phyloP scores from a whole-genome alignment of 2,797 vertebrate genomes.

The Tragelaphus oryx region DNA sequence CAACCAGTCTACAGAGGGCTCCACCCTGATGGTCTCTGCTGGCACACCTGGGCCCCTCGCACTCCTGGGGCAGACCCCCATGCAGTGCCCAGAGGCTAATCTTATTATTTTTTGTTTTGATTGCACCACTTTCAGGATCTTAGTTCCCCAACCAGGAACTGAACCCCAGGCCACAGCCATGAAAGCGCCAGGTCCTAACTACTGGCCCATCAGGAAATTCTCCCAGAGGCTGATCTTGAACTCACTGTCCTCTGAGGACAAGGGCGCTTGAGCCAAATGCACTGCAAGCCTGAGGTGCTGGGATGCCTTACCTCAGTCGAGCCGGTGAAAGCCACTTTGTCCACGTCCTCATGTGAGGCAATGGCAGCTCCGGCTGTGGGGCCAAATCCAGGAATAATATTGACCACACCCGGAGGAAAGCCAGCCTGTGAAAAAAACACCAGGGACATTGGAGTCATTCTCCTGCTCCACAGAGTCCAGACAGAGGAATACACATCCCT shows the following conservation, averaged over 20 bases:
- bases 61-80: background rate
- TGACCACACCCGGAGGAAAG: slow-evolving; percentile 96
- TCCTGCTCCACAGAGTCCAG: background rate
- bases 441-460: background rate
- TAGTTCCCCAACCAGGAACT: background rate
- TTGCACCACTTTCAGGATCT: background rate
- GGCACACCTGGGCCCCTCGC: background rate
- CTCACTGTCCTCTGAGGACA: background rate
- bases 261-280: background rate
- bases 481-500: background rate
- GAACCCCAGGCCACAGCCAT: background rate
- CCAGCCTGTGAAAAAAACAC: slow-evolving; percentile 84
- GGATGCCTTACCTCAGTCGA: slow-evolving; percentile 89
- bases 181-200: background rate
- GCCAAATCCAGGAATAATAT: slow-evolving; percentile 92
- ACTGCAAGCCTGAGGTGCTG: background rate
- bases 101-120: background rate
- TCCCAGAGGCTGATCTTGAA: background rate
- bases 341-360: slow-evolving; percentile 90
- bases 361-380: slow-evolving; percentile 93
- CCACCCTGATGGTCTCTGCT: background rate
- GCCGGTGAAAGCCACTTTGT: slow-evolving; percentile 97
- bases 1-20: background rate
- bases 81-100: background rate
- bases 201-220: background rate